Percentiles rank a stretch among this genome's conserved stretches.
Conservation (phyloP, 2,797 vertebrate species). For the Enteromius treurensis region DNA sequence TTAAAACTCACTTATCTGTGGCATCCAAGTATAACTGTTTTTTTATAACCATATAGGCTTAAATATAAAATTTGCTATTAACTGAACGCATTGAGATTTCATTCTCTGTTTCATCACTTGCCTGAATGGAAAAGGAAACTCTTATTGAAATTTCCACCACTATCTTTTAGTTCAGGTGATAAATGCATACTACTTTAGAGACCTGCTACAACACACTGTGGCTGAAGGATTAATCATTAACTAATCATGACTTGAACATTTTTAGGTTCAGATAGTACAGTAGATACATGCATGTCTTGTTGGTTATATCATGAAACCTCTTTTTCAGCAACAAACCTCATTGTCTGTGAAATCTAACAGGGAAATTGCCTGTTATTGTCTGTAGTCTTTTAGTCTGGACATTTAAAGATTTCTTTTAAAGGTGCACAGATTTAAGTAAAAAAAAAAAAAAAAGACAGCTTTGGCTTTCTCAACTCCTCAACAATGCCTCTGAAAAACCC, state of each 20-base stretch:
- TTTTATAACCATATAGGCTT: too few relatives aligned
- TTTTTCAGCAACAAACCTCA: background rate
- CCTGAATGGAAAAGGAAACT: background rate
- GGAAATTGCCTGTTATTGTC: background rate
- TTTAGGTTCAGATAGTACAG: background rate
- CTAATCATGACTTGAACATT: background rate
- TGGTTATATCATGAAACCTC: background rate
- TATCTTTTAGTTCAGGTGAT: constrained; percentile 1
- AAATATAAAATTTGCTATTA: too few relatives aligned
- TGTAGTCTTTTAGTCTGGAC: background rate
- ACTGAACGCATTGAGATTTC: too few relatives aligned
- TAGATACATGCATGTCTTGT: background rate
- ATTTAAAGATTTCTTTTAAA: background rate
- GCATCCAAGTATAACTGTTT: too few relatives aligned
- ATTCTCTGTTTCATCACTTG: too few relatives aligned
- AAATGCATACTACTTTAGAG: background rate
- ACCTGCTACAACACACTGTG: background rate
- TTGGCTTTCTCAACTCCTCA: background rate
- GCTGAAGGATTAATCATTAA: constrained; percentile 19
- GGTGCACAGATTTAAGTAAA: background rate
- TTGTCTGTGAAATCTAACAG: background rate
- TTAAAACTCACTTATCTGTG: too few relatives aligned
- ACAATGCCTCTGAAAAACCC: background rate
- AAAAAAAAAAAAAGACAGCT: background rate
- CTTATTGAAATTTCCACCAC: background rate